Evolutionary conservation across 1,140 invertebrate genomes (phyloP).

Genomic region (Lasioglossum albipes): DNA sequence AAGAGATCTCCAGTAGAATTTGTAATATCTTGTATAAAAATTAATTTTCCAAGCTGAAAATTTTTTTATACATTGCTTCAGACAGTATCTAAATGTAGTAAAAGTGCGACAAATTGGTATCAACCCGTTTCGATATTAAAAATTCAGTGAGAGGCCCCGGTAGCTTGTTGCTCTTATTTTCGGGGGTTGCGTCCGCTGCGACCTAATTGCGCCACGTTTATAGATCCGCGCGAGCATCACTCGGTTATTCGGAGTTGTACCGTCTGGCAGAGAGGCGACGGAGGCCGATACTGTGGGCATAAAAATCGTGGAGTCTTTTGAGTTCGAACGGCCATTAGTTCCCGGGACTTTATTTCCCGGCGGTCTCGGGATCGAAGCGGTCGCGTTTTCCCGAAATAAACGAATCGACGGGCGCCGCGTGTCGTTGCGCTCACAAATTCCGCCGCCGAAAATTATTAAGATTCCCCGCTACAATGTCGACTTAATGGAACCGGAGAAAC

Average conservation of each 20-base stretch:
- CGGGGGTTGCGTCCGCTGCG: background rate
- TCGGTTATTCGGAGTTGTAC: background rate
- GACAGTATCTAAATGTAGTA: too few relatives aligned
- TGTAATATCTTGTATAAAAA: too few relatives aligned
- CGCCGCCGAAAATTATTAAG: constrained; percentile 36
- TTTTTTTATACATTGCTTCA: too few relatives aligned
- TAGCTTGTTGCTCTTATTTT: too few relatives aligned
- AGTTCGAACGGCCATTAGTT: constrained; percentile 10
- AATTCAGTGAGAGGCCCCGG: too few relatives aligned
- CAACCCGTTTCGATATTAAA: too few relatives aligned
- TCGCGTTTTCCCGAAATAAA: constrained; percentile 43
- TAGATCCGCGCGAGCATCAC: too few relatives aligned
- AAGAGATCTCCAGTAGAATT: too few relatives aligned
- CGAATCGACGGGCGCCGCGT: constrained; percentile 24
- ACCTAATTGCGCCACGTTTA: constrained; percentile 1
- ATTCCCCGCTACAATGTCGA: constrained; percentile 55
- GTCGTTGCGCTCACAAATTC: background rate
- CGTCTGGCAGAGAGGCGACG: background rate
- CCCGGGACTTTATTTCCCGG: constrained; percentile 25
- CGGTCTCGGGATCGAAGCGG: background rate
- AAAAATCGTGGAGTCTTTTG: constrained; percentile 8
- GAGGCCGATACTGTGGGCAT: background rate
- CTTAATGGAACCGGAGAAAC: constrained; percentile 51
- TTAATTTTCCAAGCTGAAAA: too few relatives aligned
- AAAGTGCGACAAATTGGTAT: too few relatives aligned